Evolutionary conservation across 2,797 vertebrate genomes (phyloP).

Genomic region (Monodelphis domestica): DNA sequence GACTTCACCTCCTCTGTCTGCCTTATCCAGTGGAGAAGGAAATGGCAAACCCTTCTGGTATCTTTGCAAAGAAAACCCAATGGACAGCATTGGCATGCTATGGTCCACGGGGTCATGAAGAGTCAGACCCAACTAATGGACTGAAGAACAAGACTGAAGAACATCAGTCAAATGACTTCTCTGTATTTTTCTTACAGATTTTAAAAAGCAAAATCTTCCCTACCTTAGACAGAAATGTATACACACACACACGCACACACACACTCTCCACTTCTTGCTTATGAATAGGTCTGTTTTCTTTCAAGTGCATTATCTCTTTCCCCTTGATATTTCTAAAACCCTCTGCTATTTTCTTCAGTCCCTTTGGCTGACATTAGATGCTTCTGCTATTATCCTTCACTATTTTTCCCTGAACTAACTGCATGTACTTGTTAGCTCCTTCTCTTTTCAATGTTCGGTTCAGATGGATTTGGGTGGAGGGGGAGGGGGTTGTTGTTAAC

Average conservation of each 20-base stretch:
- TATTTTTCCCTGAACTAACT: neutral
- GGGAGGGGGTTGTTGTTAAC: neutral
- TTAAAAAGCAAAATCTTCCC: neutral
- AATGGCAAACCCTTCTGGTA: neutral
- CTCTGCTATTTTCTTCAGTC: neutral
- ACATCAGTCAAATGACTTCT: too few relatives aligned
- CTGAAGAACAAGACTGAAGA: neutral
- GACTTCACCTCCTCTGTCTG: neutral
- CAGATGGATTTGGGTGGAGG: neutral
- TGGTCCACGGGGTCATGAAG: neutral
- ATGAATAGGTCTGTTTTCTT: neutral
- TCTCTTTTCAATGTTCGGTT: neutral
- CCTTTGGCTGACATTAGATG: neutral
- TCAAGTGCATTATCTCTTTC: neutral
- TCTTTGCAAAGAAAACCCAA: neutral
- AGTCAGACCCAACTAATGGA: neutral
- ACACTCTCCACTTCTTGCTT: neutral
- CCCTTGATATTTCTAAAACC: neutral
- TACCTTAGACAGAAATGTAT: neutral
- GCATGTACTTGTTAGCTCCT: neutral
- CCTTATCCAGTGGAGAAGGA: neutral
- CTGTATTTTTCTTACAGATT: neutral
- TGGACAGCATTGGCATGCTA: neutral
- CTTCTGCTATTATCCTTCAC: neutral
- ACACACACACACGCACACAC: neutral